Evolutionary conservation across 2,888 invertebrate genomes (phyloP).

Genomic region (Onthophagus sagittarius): DNA sequence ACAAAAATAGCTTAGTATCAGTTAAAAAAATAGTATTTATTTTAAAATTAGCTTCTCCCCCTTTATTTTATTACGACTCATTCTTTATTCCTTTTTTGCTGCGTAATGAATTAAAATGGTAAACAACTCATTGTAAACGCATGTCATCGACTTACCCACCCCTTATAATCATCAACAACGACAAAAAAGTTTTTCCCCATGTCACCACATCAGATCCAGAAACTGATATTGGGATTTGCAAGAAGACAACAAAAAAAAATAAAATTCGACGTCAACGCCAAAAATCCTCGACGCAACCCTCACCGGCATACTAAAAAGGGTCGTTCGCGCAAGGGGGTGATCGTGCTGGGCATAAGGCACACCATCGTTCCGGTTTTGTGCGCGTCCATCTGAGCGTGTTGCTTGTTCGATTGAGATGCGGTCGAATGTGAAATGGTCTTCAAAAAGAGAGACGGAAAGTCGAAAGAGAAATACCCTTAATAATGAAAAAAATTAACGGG

Average conservation of each 20-base stretch:
- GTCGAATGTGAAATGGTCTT: conserved; percentile 62
- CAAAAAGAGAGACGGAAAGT: not conserved
- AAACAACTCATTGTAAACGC: conserved; percentile 39
- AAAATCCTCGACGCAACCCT: conserved; percentile 4
- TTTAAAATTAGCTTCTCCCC: no score
- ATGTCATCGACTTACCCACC: conserved; percentile 36
- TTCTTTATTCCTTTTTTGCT: no score
- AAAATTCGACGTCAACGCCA: not conserved
- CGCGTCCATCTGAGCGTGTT: conserved; percentile 62
- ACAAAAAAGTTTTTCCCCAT: not conserved
- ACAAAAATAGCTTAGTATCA: no score
- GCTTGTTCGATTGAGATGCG: conserved; percentile 57
- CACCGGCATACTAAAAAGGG: not conserved
- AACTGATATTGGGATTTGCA: conserved; percentile 11
- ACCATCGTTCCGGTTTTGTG: not conserved
- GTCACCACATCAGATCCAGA: conserved; percentile 11
- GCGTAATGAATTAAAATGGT: conserved; percentile 10
- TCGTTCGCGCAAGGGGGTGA: not conserved
- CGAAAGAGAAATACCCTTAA: conserved; percentile 36
- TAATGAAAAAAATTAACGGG: conserved; percentile 20
- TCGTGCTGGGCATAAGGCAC: not conserved
- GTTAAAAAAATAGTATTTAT: not conserved
- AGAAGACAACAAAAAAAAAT: not conserved
- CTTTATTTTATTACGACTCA: no score
- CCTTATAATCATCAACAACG: conserved; percentile 10